These are phyloP conservation scores for Panagrolaimus sp. DNA, from an alignment of 1,140 invertebrate genomes.

Conservation along the genomic window DNA sequence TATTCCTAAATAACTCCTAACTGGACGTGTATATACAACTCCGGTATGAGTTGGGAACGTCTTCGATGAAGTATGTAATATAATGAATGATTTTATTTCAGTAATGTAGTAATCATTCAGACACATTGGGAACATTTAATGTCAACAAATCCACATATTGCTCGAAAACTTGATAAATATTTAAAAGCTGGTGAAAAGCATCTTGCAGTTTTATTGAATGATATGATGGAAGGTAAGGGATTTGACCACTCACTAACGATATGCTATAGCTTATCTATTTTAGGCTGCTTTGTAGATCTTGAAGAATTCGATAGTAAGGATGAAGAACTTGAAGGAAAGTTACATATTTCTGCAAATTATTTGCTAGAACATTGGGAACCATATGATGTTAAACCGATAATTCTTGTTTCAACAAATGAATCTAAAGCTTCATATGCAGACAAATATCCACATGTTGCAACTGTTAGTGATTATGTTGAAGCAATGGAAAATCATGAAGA, in stretches of 20 bases:
- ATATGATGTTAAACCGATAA: constrained; percentile 22
- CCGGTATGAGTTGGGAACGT: no score
- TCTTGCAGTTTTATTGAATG: constrained; percentile 46
- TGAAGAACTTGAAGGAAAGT: constrained; percentile 31
- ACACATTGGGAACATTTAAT: constrained; percentile 41
- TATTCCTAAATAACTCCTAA: no score
- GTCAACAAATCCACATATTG: constrained; percentile 36
- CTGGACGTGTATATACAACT: no score
- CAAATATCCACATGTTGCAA: constrained; percentile 22
- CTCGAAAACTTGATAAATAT: constrained; percentile 22
- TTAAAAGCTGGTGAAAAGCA: constrained; percentile 27
- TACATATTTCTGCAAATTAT: constrained; percentile 30
- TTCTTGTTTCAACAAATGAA: constrained; percentile 35
- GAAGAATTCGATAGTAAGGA: constrained; percentile 18
- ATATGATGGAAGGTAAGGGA: constrained; percentile 37
- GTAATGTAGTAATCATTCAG: constrained; percentile 39
- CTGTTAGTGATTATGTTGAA: constrained; percentile 36
- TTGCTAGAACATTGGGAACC: constrained; percentile 32
- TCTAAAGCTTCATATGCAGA: constrained; percentile 7
- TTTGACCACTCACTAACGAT: no score
- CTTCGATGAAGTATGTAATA: no score
- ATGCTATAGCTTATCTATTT: no score
- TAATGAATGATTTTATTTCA: no score
- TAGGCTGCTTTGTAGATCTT: constrained; percentile 32
- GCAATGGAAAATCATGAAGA: not conserved